Evolutionary conservation across 1,140 invertebrate species (phyloP).

Genomic region (Rhopalosiphum maidis): DNA sequence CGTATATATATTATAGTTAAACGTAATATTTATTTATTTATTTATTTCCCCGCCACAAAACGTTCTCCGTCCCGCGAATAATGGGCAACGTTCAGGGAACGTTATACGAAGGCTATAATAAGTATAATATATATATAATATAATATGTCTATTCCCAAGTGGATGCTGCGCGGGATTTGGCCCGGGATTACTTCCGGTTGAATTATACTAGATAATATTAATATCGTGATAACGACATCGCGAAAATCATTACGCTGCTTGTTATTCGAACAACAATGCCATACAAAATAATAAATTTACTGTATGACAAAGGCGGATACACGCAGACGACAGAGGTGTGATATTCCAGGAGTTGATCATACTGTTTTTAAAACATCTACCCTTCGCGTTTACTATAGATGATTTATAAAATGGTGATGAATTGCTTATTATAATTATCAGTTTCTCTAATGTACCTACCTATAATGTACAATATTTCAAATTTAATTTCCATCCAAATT

Average conservation of each 20-base stretch:
- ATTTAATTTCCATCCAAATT: not conserved
- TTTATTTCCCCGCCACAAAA: not conserved
- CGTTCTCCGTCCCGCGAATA: not conserved
- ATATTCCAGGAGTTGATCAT: not conserved
- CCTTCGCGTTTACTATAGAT: not conserved
- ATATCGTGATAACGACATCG: not conserved
- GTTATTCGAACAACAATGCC: not conserved
- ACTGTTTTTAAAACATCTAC: not conserved
- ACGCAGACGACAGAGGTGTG: not conserved
- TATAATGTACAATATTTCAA: not conserved
- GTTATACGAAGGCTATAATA: not conserved
- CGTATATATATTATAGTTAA: not conserved
- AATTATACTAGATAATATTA: constrained; percentile 1
- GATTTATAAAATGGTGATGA: not conserved
- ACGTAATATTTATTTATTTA: not conserved
- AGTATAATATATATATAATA: not conserved
- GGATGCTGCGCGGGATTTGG: not conserved
- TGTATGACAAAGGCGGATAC: not conserved
- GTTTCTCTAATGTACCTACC: not conserved
- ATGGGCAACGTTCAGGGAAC: not conserved
- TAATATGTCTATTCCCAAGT: not conserved
- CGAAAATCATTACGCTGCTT: not conserved
- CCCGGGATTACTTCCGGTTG: constrained; percentile 3
- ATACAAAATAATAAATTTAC: not conserved
- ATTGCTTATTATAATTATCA: not conserved